These are phyloP conservation scores for Apodemia duryi DNA, from an alignment of 2,888 invertebrate species.

Conservation along the genomic window DNA sequence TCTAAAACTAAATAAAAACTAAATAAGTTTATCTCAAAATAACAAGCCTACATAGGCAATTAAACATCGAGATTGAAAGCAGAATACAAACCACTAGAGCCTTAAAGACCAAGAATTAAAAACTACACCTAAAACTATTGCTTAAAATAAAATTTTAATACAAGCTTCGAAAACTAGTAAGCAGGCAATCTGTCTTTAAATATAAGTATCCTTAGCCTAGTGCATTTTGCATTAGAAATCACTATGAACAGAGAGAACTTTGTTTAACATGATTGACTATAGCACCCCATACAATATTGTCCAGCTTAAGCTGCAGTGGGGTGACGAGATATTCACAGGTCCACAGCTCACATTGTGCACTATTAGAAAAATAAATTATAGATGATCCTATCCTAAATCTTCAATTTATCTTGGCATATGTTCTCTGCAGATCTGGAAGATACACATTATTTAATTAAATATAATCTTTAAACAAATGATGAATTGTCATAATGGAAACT, in stretches of 20 bases:
- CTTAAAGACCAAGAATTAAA: not conserved
- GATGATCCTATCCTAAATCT: constrained; percentile 67
- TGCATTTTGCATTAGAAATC: constrained; percentile 57
- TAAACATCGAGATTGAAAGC: not conserved
- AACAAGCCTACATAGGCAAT: not conserved
- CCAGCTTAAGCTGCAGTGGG: constrained; percentile 56
- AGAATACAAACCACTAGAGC: not conserved
- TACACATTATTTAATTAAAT: constrained; percentile 13
- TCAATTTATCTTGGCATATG: constrained; percentile 76
- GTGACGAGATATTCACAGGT: constrained; percentile 68
- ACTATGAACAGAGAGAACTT: constrained; percentile 59
- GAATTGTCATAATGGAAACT: too few species aligned
- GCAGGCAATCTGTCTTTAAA: constrained; percentile 9
- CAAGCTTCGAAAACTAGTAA: constrained; percentile 14
- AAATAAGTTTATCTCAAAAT: not conserved
- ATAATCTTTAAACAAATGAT: too few species aligned
- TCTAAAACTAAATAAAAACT: not conserved
- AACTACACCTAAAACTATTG: constrained; percentile 1
- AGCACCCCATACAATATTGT: constrained; percentile 68
- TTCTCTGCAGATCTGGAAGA: constrained; percentile 74
- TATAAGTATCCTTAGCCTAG: constrained; percentile 36
- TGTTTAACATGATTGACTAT: constrained; percentile 74
- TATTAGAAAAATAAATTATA: constrained; percentile 79
- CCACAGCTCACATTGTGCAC: constrained; percentile 77
- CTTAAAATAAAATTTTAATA: constrained; percentile 26